These are phyloP conservation scores for Puma concolor DNA, from an alignment of 2,113 vertebrate species.

Conservation along the genomic window DNA sequence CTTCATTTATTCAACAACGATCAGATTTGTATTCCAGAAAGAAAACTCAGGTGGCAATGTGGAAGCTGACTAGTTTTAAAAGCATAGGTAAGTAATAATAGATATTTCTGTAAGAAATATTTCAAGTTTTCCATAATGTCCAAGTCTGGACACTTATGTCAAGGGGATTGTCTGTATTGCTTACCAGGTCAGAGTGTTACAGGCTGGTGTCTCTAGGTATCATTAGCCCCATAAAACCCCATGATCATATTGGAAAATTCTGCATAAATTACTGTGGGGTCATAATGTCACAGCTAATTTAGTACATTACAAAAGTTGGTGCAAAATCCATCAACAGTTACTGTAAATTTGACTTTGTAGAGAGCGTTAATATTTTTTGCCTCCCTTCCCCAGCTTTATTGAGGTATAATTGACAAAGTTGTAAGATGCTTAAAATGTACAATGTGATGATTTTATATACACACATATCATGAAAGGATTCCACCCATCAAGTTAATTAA, in stretches of 20 bases:
- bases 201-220: neutral
- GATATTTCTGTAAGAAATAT: neutral
- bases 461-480: neutral
- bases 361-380: neutral
- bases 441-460: neutral
- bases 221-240: neutral
- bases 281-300: neutral
- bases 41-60: neutral
- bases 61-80: neutral
- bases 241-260: neutral
- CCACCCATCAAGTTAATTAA: neutral
- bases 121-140: neutral
- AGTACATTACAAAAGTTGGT: constrained; percentile 4
- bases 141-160: neutral
- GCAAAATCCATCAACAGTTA: neutral
- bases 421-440: neutral
- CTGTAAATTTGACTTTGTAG: neutral
- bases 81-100: neutral
- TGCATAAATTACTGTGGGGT: constrained; percentile 11
- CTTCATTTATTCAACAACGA: neutral
- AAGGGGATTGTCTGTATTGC: neutral
- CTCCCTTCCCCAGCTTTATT: neutral
- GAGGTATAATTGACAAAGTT: neutral
- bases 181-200: neutral
- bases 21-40: neutral